Conservation (phyloP, 2,888 invertebrate genomes). For the Itoplectis maculator region DNA sequence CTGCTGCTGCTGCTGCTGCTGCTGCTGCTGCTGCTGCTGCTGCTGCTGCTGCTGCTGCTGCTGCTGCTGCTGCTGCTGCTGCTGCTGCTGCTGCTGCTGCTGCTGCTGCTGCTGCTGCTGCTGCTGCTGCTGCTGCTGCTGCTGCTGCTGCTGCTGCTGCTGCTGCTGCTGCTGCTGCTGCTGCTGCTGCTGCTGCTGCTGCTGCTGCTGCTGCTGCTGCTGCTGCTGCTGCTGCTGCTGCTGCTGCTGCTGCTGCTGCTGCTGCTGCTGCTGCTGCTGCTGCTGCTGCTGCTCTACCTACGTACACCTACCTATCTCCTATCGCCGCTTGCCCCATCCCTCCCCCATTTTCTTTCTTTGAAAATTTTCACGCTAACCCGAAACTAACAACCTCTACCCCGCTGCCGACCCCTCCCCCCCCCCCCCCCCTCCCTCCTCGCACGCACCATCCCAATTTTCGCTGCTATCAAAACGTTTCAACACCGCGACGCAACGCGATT, state of each 20-base stretch:
- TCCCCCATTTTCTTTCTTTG: conserved; percentile 67
- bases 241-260: conserved; percentile 27
- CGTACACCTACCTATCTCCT: conserved; percentile 40
- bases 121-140: conserved; percentile 14
- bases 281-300: conserved; percentile 13
- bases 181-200: conserved; percentile 27
- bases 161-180: conserved; percentile 24
- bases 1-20: conserved; percentile 14
- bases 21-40: conserved; percentile 14
- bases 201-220: conserved; percentile 28
- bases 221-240: conserved; percentile 24
- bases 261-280: conserved; percentile 29
- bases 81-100: conserved; percentile 14
- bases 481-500: background rate
- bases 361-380: conserved; percentile 55
- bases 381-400: conserved; percentile 5
- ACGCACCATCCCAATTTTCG: too few species aligned
- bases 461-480: background rate
- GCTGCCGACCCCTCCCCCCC: background rate
- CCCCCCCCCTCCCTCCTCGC: background rate
- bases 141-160: conserved; percentile 12
- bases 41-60: conserved; percentile 14
- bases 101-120: conserved; percentile 14
- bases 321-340: conserved; percentile 43
- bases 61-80: conserved; percentile 14